A percentile compares a stretch with the other conserved stretches of the same genome.
Evolutionary conservation across 2,113 vertebrate genomes (phyloP).

Genomic region (Barbus barbus): DNA sequence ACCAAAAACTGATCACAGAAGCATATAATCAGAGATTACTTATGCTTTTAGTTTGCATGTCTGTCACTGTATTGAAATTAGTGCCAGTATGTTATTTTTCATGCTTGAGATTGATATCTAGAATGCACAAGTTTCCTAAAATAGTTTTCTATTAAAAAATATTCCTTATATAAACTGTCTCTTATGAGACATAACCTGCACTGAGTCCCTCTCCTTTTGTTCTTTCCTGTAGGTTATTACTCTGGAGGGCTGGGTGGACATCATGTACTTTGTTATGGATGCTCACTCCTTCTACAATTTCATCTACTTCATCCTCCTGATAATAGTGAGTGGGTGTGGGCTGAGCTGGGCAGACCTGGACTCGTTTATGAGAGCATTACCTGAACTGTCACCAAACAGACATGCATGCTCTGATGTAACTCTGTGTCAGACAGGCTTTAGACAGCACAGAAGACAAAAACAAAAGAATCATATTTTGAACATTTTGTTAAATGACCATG

Average conservation of each 20-base stretch:
- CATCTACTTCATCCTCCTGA: slow-evolving; percentile 99
- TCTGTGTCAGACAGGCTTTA: neutral
- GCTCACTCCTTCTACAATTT: slow-evolving; percentile 99
- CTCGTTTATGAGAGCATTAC: neutral
- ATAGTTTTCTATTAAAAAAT: neutral
- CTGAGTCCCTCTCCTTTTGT: neutral
- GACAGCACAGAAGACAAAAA: neutral
- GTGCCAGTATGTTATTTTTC: neutral
- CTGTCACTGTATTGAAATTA: neutral
- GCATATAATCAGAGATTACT: neutral
- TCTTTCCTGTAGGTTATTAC: slow-evolving; percentile 85
- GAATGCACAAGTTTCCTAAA: neutral
- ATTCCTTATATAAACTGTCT: neutral
- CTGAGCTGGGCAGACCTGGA: neutral
- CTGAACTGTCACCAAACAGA: neutral
- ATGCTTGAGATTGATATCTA: neutral
- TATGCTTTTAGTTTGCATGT: neutral
- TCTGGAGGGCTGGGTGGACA: slow-evolving; percentile 86
- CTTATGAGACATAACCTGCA: neutral
- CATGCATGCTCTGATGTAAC: neutral
- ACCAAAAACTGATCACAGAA: neutral
- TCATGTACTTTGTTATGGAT: slow-evolving; percentile 99
- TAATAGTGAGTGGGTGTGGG: slow-evolving; percentile 87
- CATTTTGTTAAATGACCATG: neutral
- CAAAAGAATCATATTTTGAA: neutral